phyloP scores from a whole-genome alignment of 2,888 invertebrate species.

The Cheiracanthium punctorium region DNA sequence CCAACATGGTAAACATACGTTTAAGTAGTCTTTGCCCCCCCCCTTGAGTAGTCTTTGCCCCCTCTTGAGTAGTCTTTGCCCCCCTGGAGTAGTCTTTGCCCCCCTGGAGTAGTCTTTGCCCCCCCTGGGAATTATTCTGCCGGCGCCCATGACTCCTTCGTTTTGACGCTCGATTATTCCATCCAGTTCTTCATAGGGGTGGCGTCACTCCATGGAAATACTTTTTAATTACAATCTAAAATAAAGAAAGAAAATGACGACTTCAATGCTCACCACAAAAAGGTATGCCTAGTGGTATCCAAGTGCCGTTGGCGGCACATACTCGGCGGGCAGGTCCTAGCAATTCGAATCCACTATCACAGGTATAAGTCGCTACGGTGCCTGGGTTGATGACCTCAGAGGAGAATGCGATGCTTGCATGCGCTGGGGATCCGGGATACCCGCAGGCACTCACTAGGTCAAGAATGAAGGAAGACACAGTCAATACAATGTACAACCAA shows the following conservation, averaged over 20 bases:
- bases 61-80: no score
- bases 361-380: slow-evolving; percentile 87
- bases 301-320: slow-evolving; percentile 84
- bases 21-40: no score
- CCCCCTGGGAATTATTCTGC: no score
- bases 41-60: no score
- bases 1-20: no score
- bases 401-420: slow-evolving; percentile 88
- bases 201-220: no score
- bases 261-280: slow-evolving; percentile 89
- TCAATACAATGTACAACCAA: neutral
- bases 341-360: slow-evolving; percentile 92
- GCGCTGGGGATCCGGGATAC: slow-evolving; percentile 93
- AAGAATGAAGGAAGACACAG: slow-evolving; percentile 36
- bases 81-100: no score
- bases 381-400: slow-evolving; percentile 80
- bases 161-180: no score
- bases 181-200: no score
- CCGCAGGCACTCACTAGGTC: slow-evolving; percentile 79
- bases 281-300: slow-evolving; percentile 93
- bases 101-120: no score
- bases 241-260: neutral
- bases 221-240: no score
- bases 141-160: no score
- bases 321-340: slow-evolving; percentile 89